A percentile compares a stretch with the other conserved stretches of the same genome.
phyloP scores from a whole-genome alignment of 2,888 invertebrate genomes.

The Teinopalpus imperialis region DNA sequence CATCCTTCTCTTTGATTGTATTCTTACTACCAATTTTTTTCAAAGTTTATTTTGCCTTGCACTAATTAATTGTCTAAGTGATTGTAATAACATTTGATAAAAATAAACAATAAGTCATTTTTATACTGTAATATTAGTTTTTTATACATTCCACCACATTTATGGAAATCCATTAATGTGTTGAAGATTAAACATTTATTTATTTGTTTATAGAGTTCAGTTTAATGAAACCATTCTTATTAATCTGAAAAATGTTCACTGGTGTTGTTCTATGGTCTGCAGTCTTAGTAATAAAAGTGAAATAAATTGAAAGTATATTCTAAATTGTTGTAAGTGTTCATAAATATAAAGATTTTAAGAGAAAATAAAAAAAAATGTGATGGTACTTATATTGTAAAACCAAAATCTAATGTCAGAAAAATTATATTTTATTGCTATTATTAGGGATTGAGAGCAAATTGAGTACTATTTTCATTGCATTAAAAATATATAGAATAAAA shows the following conservation, averaged over 20 bases:
- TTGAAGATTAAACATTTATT: constrained; percentile 8
- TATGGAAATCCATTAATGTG: constrained; percentile 2
- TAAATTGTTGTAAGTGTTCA: constrained; percentile 80
- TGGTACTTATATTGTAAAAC: constrained; percentile 40
- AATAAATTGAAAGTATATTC: constrained; percentile 55
- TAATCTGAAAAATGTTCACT: neutral
- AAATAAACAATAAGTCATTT: constrained; percentile 22
- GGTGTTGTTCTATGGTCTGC: constrained; percentile 44
- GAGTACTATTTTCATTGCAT: constrained; percentile 20
- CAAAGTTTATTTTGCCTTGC: constrained; percentile 10
- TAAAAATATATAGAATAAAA: constrained; percentile 31
- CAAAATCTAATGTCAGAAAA: constrained; percentile 46
- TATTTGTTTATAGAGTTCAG: constrained; percentile 14
- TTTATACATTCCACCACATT: constrained; percentile 25
- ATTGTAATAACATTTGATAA: constrained; percentile 13
- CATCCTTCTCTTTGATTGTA: too few species aligned
- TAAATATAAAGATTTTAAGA: constrained; percentile 69
- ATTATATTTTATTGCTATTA: constrained; percentile 34
- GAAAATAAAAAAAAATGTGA: constrained; percentile 47
- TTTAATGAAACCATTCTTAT: constrained; percentile 14
- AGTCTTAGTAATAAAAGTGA: constrained; percentile 41
- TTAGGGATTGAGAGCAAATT: neutral
- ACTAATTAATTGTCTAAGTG: constrained; percentile 10
- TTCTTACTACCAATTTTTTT: too few species aligned
- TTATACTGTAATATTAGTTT: constrained; percentile 24